Base-by-base conservation (phyloP, 2,797 vertebrate genomes). In the Tinamus major region DNA sequence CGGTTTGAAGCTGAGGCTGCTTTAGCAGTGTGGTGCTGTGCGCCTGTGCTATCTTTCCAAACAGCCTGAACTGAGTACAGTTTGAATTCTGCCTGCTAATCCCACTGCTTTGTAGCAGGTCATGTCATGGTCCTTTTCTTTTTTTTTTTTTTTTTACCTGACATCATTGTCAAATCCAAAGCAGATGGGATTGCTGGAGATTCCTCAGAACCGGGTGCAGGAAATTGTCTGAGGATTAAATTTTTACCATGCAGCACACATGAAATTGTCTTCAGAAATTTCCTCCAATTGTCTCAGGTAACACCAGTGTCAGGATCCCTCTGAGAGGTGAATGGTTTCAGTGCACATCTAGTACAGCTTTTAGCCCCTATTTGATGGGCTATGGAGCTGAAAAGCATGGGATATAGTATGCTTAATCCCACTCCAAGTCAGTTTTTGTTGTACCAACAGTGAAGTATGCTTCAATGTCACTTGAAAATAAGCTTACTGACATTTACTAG, bases 51-150 rank as follows among this genome's bases (percentile, higher is more conserved):
- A 29, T 6, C 16, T 84, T 85, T 86, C 65, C 62, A 68, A 62
- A 46, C 8, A 79, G 31, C 13, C 19, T 46, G 51, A 69, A 49
- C 46, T 86, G 7, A 49, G 26, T 37, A 5, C 48, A 9, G 13
- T 49, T 64, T 76, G 71, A 76, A 79, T 87, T 82, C 55, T 90
- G 24, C 33, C 15, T 51, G 20, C 27, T 85, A 9, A 9, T 5
- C 37, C 33, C 7, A 1, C 2, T 0, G 2, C 21, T 62, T 41
- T 83, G 37, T 42, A 84, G 35, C 21, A 0, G 1, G 18, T 31
- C 59, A 7, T 67, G 31, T 53, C 75, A 67, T 1, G 2, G 9
- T 13, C 31, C 51, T 82, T 56, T 80, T 49, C 7, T 48, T 48
- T 87, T 24, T 31, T 27, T 53, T 53, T 35, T 65, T 69, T 78